Conservation (phyloP, 2,888 invertebrate species). For the Lottia scabra region DNA sequence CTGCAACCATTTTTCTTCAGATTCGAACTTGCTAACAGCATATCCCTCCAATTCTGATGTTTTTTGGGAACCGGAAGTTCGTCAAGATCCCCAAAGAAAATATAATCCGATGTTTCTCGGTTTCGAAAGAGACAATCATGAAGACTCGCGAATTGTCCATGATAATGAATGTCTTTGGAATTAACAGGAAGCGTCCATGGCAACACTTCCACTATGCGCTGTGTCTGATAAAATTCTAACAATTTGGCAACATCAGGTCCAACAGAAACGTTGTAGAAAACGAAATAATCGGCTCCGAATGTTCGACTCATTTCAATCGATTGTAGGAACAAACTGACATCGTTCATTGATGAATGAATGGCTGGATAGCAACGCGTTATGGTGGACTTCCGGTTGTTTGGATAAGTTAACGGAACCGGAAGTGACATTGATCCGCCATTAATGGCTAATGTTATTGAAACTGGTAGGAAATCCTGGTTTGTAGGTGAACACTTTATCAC, state of each 20-base stretch:
- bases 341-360: too few relatives aligned
- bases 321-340: conserved; percentile 38
- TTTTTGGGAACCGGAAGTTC: conserved; percentile 58
- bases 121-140: conserved; percentile 61
- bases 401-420: too few relatives aligned
- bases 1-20: conserved; percentile 5
- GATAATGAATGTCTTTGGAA: conserved; percentile 52
- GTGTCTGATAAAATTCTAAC: conserved; percentile 42
- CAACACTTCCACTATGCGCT: conserved; percentile 45
- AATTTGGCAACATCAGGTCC: conserved; percentile 37
- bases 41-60: conserved; percentile 33
- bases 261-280: conserved; percentile 52
- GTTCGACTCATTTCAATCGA: conserved; percentile 57
- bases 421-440: too few relatives aligned
- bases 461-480: too few relatives aligned
- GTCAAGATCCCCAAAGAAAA: conserved; percentile 59
- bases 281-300: conserved; percentile 54
- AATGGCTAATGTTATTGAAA: too few relatives aligned
- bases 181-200: conserved; percentile 54
- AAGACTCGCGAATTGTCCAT: conserved; percentile 56
- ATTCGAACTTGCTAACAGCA: conserved; percentile 19
- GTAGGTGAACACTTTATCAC: too few relatives aligned
- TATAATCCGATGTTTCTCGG: conserved; percentile 39
- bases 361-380: too few relatives aligned
- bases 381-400: too few relatives aligned